Percentiles rank a stretch among this genome's conserved stretches.
Conservation (phyloP, 2,888 invertebrate genomes). For the Caenorhabditis auriculariae region DNA sequence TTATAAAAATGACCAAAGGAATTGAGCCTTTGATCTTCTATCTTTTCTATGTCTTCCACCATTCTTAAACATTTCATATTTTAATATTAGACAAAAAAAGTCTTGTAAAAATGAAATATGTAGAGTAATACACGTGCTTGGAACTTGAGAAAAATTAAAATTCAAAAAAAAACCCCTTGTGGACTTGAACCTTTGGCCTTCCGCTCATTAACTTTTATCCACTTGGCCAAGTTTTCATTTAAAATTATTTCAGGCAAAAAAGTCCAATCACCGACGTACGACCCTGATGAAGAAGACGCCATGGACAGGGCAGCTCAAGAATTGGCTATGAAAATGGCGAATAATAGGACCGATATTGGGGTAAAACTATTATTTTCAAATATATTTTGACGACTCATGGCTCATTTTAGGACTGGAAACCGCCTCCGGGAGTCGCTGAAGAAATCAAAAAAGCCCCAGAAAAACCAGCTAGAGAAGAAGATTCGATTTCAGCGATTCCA, state of each 20-base stretch:
- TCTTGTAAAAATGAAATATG: too few species aligned
- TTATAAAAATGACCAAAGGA: neutral
- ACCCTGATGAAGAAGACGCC: slow-evolving; percentile 55
- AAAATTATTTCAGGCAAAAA: slow-evolving; percentile 19
- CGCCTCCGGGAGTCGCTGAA: slow-evolving; percentile 21
- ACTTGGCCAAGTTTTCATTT: neutral
- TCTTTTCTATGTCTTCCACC: too few species aligned
- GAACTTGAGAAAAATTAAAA: too few species aligned
- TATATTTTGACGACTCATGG: too few species aligned
- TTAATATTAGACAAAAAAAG: too few species aligned
- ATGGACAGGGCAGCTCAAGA: slow-evolving; percentile 59
- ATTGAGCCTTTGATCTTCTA: neutral
- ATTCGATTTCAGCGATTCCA: slow-evolving; percentile 37
- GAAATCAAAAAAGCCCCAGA: slow-evolving; percentile 11
- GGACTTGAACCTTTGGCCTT: too few species aligned
- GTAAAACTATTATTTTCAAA: too few species aligned
- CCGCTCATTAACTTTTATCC: too few species aligned
- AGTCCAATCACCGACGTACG: slow-evolving; percentile 37
- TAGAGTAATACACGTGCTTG: too few species aligned
- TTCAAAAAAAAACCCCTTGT: too few species aligned
- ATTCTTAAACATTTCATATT: too few species aligned
- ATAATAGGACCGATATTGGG: slow-evolving; percentile 42
- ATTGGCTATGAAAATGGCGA: slow-evolving; percentile 54
- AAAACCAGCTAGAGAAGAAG: slow-evolving; percentile 19
- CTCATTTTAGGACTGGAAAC: slow-evolving; percentile 49